Conservation (phyloP, 2,797 vertebrate genomes). For the Enteromius trimaculatus region DNA sequence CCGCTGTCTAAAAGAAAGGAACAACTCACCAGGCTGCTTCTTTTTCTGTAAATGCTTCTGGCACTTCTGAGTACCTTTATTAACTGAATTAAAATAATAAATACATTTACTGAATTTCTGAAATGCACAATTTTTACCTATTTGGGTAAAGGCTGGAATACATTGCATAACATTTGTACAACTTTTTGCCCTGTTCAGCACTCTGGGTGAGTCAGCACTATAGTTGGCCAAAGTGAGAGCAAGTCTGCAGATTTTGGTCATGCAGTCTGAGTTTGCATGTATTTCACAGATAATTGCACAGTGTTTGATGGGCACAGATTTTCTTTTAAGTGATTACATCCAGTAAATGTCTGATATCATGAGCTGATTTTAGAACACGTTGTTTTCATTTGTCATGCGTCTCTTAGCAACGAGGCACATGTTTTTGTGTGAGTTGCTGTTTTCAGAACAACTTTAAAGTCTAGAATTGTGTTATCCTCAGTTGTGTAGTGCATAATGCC, state of each 20-base stretch:
- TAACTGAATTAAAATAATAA: neutral
- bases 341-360: neutral
- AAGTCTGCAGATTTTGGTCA: neutral
- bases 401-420: neutral
- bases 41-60: neutral
- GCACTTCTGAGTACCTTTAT: neutral
- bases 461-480: neutral
- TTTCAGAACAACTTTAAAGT: neutral
- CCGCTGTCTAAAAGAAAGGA: neutral
- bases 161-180: neutral
- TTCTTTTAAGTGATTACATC: neutral
- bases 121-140: neutral
- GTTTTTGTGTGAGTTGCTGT: neutral
- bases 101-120: neutral
- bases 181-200: neutral
- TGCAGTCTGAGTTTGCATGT: neutral
- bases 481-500: neutral
- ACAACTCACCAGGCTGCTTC: neutral
- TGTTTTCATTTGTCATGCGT: neutral
- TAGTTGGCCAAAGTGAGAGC: neutral
- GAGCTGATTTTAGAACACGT: neutral
- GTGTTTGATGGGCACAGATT: neutral
- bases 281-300: neutral
- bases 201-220: neutral
- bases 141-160: neutral